Evolutionary conservation across 2,888 invertebrate species (phyloP), one percentile per base, ranked within the genome.

Genomic region (Eupithecia subfuscata): DNA sequence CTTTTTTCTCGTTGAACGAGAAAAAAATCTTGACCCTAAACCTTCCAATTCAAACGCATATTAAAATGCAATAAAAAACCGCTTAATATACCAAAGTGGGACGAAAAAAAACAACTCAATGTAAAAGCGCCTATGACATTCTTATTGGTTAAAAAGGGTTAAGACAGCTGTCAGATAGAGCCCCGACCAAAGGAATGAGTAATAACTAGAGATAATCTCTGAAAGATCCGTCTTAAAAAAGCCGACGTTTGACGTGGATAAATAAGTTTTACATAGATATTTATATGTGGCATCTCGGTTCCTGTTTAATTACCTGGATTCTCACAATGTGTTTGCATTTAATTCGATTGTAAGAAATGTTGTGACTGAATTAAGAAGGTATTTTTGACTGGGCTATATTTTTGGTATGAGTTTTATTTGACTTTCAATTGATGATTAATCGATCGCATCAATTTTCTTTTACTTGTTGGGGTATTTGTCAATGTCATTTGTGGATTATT

Each of bases 111-210:
- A 85, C 83, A 78, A 79, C 83, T 85, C 83, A 89, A 91, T 90
- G 90, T 91, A 90, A 91, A 90, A 90, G 90, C 85, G 89, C 89
- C 92, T 92, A 91, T 91, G 92, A 91, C 91, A 91, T 91, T 91
- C 91, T 91, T 90, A 93, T 92, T 93, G 94, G 94, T 90, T 94
- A 92, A 94, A 93, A 95, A 95, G 94, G 94, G 95, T 94, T 94
- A 91, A 92, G 92, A 90, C 92, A 92, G 91, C 94, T 94, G 94
- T 93, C 93, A 94, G 90, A 92, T 90, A 91, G 91, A 88, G 88
- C 90, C 88, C 87, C 87, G 87, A 89, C 88, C 90, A 92, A 92
- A 92, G 91, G 90, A 92, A 93, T 95, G 93, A 95, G 81, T 91
- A 91, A 95, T 94, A 86, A 82, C 82, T 83, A 77, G 81, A 93